Conservation (phyloP, 2,113 vertebrate genomes). For the Datnioides undecimradiatus region DNA sequence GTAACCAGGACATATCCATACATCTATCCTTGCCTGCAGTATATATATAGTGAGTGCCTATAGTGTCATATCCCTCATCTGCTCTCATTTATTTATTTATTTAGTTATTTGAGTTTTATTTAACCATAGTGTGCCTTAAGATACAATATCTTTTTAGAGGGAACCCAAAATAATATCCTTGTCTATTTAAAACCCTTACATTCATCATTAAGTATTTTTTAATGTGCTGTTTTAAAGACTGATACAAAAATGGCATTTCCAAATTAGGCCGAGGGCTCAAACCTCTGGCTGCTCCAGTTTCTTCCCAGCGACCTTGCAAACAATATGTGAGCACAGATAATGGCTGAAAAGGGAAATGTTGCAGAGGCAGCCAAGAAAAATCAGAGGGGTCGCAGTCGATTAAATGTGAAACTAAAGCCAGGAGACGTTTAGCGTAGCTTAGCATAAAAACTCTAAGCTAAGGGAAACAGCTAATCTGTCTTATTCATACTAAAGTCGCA, state of each 20-base stretch:
- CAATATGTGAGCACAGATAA: background rate
- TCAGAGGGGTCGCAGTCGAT: background rate
- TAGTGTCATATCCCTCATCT: background rate
- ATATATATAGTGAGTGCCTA: background rate
- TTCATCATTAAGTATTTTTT: constrained; percentile 4
- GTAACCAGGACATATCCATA: background rate
- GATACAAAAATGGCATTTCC: background rate
- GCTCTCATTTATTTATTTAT: background rate
- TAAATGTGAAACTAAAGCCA: background rate
- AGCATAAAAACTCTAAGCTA: background rate
- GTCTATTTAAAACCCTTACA: constrained; percentile 18
- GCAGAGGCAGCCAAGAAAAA: background rate
- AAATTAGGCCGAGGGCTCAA: background rate
- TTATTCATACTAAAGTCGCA: background rate
- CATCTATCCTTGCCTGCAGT: background rate
- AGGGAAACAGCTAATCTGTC: background rate
- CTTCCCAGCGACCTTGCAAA: background rate
- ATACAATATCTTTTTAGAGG: background rate
- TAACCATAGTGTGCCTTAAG: background rate
- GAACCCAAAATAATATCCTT: background rate
- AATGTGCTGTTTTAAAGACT: background rate
- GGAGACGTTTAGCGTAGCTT: background rate
- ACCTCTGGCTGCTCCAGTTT: background rate
- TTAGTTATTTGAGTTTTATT: constrained; percentile 1
- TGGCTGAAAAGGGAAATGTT: no score